phyloP scores from a whole-genome alignment of 2,888 invertebrate species.

The Lithophane ornitopus region DNA sequence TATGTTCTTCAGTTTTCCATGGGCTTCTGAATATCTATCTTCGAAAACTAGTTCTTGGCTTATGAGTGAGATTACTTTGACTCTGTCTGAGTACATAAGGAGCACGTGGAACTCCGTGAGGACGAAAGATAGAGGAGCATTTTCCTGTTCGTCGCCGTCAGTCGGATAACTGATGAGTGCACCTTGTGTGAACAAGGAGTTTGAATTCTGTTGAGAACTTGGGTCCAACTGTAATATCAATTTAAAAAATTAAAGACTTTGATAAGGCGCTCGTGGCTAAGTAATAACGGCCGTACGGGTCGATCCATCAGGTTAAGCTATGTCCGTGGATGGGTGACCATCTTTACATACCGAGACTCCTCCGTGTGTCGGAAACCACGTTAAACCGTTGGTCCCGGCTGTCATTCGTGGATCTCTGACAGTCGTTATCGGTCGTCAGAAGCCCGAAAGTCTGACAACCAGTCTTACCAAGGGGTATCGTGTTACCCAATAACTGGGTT shows the following conservation, averaged over 20 bases:
- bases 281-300: no score
- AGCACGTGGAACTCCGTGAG: constrained; percentile 97
- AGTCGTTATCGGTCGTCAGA: no score
- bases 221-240: constrained; percentile 86
- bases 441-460: no score
- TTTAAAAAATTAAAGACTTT: background rate
- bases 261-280: background rate
- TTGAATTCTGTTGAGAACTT: constrained; percentile 86
- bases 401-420: no score
- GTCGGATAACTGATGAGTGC: constrained; percentile 84
- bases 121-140: constrained; percentile 93
- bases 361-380: no score
- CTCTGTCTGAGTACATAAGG: constrained; percentile 95
- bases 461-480: no score
- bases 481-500: no score
- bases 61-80: constrained; percentile 95
- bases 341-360: no score
- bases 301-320: no score
- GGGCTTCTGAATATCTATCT: constrained; percentile 95
- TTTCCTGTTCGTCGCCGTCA: constrained; percentile 81
- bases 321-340: no score
- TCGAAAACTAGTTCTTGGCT: constrained; percentile 97
- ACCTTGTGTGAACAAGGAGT: constrained; percentile 86
- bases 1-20: constrained; percentile 95
- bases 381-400: no score